Percentiles rank a stretch among this genome's conserved stretches.
Evolutionary conservation across 1,140 invertebrate genomes (phyloP).

Genomic region (Drosophila aff.): DNA sequence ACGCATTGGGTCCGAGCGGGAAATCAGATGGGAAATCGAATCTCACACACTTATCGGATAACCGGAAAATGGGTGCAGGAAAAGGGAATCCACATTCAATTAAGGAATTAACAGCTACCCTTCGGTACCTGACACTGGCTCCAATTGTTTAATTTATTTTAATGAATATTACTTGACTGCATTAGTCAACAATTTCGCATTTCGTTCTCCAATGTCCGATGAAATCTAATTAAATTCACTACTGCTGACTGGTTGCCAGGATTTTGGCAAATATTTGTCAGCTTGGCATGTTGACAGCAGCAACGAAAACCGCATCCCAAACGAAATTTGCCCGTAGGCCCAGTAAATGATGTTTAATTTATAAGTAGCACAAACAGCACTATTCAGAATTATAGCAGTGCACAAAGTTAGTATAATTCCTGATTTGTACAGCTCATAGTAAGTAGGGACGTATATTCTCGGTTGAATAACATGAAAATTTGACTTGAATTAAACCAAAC

Average conservation of each 20-base stretch:
- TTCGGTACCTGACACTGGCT: background rate
- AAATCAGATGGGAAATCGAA: slow-evolving; percentile 23
- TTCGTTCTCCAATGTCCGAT: slow-evolving; percentile 32
- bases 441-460: background rate
- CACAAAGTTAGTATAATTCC: background rate
- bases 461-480: background rate
- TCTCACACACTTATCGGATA: slow-evolving; percentile 11
- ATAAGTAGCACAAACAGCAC: slow-evolving; percentile 18
- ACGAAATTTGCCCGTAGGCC: slow-evolving; percentile 44
- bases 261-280: slow-evolving; percentile 76
- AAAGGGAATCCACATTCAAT: slow-evolving; percentile 4
- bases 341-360: slow-evolving; percentile 62
- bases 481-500: background rate
- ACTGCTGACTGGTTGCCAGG: slow-evolving; percentile 43
- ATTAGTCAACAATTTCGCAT: slow-evolving; percentile 45
- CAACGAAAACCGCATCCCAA: slow-evolving; percentile 64
- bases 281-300: slow-evolving; percentile 70
- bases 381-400: background rate
- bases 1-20: background rate
- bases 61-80: background rate
- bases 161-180: slow-evolving; percentile 73
- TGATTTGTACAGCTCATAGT: background rate
- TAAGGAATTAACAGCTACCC: slow-evolving; percentile 13
- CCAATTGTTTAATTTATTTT: slow-evolving; percentile 49
- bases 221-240: slow-evolving; percentile 80